A percentile compares a stretch with the other conserved stretches of the same genome.
Evolutionary conservation across 2,113 vertebrate species (phyloP).

Genomic region (Tauraco erythrolophus): DNA sequence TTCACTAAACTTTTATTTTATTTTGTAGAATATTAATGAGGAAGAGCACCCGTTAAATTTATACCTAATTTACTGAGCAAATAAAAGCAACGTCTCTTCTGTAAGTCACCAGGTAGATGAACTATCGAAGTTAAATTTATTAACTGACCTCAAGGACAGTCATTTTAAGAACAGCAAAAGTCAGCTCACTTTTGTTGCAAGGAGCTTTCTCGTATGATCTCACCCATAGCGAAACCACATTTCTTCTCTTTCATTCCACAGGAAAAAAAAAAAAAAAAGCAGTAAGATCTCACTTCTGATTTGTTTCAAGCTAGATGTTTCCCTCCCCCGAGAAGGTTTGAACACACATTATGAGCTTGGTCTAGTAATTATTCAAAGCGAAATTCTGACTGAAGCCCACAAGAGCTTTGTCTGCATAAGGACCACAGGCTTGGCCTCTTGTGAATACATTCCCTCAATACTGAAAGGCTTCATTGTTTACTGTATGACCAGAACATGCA

Average conservation of each 20-base stretch:
- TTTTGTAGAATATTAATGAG: background rate
- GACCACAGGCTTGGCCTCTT: conserved; percentile 39
- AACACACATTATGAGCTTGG: conserved; percentile 10
- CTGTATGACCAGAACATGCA: conserved; percentile 36
- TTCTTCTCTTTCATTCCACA: background rate
- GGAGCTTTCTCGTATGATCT: background rate
- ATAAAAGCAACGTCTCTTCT: background rate
- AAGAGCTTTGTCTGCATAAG: conserved; percentile 17
- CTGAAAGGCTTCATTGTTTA: conserved; percentile 68
- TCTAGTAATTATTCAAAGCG: conserved; percentile 28
- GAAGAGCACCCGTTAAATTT: background rate
- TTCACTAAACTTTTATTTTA: background rate
- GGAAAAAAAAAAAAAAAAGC: background rate
- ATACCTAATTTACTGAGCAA: background rate
- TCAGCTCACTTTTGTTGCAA: background rate
- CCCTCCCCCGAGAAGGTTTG: conserved; percentile 33
- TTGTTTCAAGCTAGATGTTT: background rate
- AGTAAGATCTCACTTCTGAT: background rate
- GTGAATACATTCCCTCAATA: conserved; percentile 34
- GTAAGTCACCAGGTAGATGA: background rate
- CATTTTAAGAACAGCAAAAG: background rate
- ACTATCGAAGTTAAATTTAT: background rate
- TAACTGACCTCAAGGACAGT: background rate
- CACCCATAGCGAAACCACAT: background rate
- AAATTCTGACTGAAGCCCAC: background rate